These are phyloP conservation scores for Drosophila repletoides DNA, from an alignment of 1,140 invertebrate species.

Conservation along the genomic window DNA sequence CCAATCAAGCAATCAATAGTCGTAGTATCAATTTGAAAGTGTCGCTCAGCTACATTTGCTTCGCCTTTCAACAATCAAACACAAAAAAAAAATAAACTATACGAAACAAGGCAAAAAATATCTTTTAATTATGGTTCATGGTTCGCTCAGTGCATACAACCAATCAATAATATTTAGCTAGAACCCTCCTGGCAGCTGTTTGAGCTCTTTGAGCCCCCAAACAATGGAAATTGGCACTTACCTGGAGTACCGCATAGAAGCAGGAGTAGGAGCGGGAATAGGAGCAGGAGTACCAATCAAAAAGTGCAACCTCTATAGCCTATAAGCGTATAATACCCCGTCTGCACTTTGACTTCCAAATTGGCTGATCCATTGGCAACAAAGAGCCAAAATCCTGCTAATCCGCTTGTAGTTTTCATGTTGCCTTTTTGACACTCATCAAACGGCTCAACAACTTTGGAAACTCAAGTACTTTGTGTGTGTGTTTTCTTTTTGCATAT, in stretches of 20 bases:
- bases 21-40: no score
- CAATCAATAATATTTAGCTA: constrained; percentile 52
- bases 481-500: constrained; percentile 48
- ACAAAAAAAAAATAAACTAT: constrained; percentile 12
- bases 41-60: constrained; percentile 49
- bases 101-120: constrained; percentile 41
- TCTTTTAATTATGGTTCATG: constrained; percentile 62
- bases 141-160: background rate
- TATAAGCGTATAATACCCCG: constrained; percentile 65
- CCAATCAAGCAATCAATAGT: background rate
- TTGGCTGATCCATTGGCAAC: constrained; percentile 63
- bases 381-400: constrained; percentile 64
- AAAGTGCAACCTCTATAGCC: constrained; percentile 47
- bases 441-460: constrained; percentile 55
- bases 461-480: constrained; percentile 49
- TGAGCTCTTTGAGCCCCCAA: constrained; percentile 45
- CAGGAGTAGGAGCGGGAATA: no score
- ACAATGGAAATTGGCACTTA: constrained; percentile 13
- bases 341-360: constrained; percentile 74
- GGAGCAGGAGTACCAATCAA: constrained; percentile 51
- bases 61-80: constrained; percentile 53
- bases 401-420: constrained; percentile 59
- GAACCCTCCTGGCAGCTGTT: constrained; percentile 55
- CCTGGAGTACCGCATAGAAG: background rate
- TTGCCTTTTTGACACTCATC: constrained; percentile 77